These are phyloP conservation scores for Parauchenoglanis ngamensis DNA, from an alignment of 2,797 vertebrate genomes.

Conservation along the genomic window DNA sequence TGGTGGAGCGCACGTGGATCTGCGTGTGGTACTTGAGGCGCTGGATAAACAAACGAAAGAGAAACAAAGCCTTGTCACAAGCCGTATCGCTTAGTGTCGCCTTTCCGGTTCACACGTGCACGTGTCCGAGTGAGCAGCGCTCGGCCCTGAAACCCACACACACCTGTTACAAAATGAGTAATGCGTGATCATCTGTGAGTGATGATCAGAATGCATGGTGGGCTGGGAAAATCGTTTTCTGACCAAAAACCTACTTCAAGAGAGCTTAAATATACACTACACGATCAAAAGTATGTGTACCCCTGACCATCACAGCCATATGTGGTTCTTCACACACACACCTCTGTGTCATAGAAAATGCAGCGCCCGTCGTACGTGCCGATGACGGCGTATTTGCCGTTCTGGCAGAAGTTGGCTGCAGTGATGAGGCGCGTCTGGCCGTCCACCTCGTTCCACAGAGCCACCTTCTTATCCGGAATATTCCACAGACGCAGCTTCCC, in stretches of 20 bases:
- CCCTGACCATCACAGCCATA: neutral
- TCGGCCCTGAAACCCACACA: neutral
- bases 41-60: constrained; percentile 66
- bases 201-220: neutral
- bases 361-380: constrained; percentile 97
- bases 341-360: constrained; percentile 99
- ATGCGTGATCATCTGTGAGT: neutral
- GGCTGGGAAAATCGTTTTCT: neutral
- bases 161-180: neutral
- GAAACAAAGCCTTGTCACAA: neutral
- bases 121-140: neutral
- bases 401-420: constrained; percentile 98
- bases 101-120: neutral
- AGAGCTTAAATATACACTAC: neutral
- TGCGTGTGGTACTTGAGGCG: constrained; percentile 98
- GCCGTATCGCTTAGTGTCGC: neutral
- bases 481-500: constrained; percentile 98
- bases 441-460: constrained; percentile 98
- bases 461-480: constrained; percentile 99
- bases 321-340: constrained; percentile 57
- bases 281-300: neutral
- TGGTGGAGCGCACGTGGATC: constrained; percentile 95
- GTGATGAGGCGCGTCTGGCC: constrained; percentile 97
- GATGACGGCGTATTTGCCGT: constrained; percentile 96
- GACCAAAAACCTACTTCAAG: too few species aligned